A percentile compares a stretch with the other conserved stretches of the same genome.
phyloP scores from a whole-genome alignment of 1,140 invertebrate genomes.

The Galendromus occidentalis region DNA sequence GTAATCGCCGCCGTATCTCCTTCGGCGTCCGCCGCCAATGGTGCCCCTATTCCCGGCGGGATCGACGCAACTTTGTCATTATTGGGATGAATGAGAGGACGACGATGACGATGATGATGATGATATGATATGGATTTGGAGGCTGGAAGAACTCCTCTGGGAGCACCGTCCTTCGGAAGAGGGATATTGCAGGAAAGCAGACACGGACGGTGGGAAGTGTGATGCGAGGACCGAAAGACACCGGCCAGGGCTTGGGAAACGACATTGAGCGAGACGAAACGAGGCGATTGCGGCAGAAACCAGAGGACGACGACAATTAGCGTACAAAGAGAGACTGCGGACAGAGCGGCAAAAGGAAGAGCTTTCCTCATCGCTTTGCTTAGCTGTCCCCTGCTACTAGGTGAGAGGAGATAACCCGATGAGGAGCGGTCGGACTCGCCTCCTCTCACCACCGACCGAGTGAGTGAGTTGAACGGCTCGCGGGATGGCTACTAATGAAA shows the following conservation, averaged over 20 bases:
- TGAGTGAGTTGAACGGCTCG: neutral
- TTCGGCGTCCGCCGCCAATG: neutral
- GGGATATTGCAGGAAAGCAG: no score
- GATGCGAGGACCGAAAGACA: no score
- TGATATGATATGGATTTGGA: conserved; percentile 9
- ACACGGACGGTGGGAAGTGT: no score
- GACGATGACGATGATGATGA: neutral
- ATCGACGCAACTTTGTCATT: conserved; percentile 10
- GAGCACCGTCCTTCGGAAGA: neutral
- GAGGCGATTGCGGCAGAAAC: no score
- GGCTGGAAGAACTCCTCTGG: neutral
- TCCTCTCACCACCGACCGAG: neutral
- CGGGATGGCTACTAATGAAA: neutral
- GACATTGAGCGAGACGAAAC: no score
- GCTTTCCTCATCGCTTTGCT: no score
- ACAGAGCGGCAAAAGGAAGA: no score
- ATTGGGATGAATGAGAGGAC: neutral
- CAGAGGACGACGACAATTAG: no score
- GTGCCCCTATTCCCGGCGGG: neutral
- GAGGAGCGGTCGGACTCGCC: neutral
- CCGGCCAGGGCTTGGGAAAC: no score
- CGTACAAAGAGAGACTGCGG: no score
- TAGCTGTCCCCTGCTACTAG: neutral
- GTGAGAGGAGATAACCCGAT: neutral
- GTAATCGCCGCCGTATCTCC: neutral